Percentiles rank a stretch among this genome's conserved stretches.
phyloP scores from a whole-genome alignment of 30 jellyfish, hydroid and myxozoan species.

The Aurelia sp. region DNA sequence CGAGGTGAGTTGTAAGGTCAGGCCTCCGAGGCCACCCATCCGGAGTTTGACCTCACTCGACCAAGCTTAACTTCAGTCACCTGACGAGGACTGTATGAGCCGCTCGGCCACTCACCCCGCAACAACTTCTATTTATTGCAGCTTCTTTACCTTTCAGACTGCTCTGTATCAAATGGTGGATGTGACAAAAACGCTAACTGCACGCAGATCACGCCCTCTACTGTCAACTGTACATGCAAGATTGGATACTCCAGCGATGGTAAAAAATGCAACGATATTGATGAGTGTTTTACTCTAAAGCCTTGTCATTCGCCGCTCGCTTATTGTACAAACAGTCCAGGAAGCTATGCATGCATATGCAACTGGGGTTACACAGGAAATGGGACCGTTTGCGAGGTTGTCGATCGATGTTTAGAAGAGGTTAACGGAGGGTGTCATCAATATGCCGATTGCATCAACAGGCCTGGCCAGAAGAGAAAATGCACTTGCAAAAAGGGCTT shows the following conservation, averaged over 20 bases:
- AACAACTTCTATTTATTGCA: not conserved
- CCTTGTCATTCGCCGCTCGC: too few species aligned
- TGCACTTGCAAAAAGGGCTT: conserved; percentile 32
- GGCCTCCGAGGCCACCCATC: too few species aligned
- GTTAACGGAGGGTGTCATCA: conserved; percentile 40
- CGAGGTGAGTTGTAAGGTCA: too few species aligned
- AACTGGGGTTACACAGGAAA: too few species aligned
- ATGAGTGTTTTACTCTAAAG: conserved; percentile 17
- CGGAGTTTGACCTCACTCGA: too few species aligned
- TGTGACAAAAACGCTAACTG: not conserved
- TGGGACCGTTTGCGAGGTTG: too few species aligned
- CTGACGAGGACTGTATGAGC: too few species aligned
- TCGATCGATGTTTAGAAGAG: not conserved
- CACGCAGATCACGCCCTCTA: not conserved
- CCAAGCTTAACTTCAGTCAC: too few species aligned
- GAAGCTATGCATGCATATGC: too few species aligned
- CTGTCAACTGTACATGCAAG: conserved; percentile 44
- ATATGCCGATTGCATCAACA: conserved; percentile 40
- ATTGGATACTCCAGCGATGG: conserved; percentile 73
- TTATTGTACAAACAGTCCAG: too few species aligned
- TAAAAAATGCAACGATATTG: conserved; percentile 10
- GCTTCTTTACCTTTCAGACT: not conserved
- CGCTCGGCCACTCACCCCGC: too few species aligned
- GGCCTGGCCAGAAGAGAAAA: not conserved
- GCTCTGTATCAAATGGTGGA: too few species aligned